Evolutionary conservation across 2,797 vertebrate species (phyloP), one percentile per base, ranked within the genome.

Genomic region (Pygocentrus nattereri): DNA sequence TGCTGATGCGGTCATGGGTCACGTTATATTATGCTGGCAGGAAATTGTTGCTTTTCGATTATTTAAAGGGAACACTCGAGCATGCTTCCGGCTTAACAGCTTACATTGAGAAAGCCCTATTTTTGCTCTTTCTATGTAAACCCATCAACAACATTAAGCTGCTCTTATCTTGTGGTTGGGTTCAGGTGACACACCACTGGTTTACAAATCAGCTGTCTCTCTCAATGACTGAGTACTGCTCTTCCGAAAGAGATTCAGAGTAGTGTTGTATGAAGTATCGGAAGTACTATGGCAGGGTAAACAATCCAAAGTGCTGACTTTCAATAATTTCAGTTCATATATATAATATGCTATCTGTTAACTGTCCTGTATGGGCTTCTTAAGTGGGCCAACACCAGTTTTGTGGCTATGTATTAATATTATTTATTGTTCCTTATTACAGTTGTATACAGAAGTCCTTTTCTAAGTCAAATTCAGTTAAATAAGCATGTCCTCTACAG

Each of bases 21-120:
- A 85, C 56, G 30, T 31, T 78, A 52, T 16, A 58, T 76, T 44
- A 25, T 52, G 59, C 47, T 30, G 27, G 21, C 56, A 68, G 78
- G 79, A 78, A 76, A 67, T 83, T 68, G 70, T 75, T 82, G 44
- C 47, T 62, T 54, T 84, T 82, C 68, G 19, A 83, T 83, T 76
- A 78, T 74, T 79, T 75, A 64, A 56, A 76, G 68, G 69, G 67
- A 64, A 80, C 34, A 72, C 74, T 75, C 58, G 13, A 74, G 50
- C 52, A 68, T 38, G 50, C 19, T 64, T 81, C 52, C 72, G 38
- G 61, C 68, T 84, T 82, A 84, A 76, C 72, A 80, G 78, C 82
- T 72, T 76, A 84, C 67, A 72, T 5, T 19, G 49, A 77, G 49
- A 79, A 75, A 71, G 65, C 77, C 49, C 19, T 27, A 62, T 44